Conservation (phyloP, 2,113 vertebrate genomes). For the Scatophagus argus region DNA sequence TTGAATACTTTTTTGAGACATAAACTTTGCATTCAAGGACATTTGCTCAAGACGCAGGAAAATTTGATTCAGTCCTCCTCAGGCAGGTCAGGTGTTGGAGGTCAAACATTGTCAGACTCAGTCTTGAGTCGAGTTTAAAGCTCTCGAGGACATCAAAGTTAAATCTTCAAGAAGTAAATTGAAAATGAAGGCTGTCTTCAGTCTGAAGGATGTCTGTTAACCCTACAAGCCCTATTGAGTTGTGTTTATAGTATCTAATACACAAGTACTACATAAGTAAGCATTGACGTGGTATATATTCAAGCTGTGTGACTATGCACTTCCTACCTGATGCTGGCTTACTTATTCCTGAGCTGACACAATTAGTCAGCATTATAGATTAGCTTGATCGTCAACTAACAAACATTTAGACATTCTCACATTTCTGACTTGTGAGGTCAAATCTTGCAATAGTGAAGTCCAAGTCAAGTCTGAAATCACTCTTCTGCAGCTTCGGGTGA, state of each 20-base stretch:
- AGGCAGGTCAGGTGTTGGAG: not conserved
- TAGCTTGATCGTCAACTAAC: too few species aligned
- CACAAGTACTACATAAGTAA: not conserved
- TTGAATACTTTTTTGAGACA: not conserved
- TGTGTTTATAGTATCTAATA: not conserved
- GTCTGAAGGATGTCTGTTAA: slow-evolving; percentile 14
- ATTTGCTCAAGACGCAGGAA: slow-evolving; percentile 1
- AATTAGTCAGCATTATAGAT: not conserved
- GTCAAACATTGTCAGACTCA: not conserved
- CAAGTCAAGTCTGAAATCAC: not conserved
- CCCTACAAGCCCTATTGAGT: not conserved
- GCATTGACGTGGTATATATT: too few species aligned
- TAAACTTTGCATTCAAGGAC: not conserved
- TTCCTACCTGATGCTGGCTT: not conserved
- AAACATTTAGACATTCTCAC: too few species aligned
- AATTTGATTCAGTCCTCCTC: not conserved
- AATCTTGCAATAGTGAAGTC: not conserved
- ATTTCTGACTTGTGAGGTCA: not conserved
- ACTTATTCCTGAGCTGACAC: not conserved
- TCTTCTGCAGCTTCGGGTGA: not conserved
- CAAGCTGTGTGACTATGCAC: not conserved
- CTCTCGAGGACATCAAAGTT: slow-evolving; percentile 13
- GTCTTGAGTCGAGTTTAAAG: not conserved
- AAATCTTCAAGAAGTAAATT: not conserved
- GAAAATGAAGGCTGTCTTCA: not conserved